Percentiles rank a stretch among this genome's conserved stretches.
These are phyloP conservation scores for Ibidorhyncha struthersii DNA, from an alignment of 2,113 vertebrate genomes.

Conservation along the genomic window DNA sequence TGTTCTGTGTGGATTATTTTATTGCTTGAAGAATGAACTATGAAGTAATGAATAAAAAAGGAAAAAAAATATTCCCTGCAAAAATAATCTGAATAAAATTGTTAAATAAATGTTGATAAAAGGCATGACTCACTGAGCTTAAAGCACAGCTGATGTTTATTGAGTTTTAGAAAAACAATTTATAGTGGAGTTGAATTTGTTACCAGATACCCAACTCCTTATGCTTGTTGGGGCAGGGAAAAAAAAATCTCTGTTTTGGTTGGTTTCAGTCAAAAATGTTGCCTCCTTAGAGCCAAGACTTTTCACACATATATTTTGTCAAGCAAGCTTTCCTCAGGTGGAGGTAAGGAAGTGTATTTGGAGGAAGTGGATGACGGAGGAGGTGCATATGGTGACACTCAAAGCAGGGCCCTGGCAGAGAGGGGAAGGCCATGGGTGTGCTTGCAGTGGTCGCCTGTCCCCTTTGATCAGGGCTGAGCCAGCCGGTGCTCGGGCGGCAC, in stretches of 20 bases:
- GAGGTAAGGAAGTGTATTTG: background rate
- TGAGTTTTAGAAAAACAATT: background rate
- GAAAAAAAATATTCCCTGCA: background rate
- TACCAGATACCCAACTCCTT: background rate
- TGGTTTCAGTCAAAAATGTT: background rate
- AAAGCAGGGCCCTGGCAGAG: too few species aligned
- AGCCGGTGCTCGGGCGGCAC: rapidly evolving
- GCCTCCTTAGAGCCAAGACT: background rate
- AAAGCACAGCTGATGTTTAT: background rate
- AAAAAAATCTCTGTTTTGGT: background rate
- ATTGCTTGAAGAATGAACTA: background rate
- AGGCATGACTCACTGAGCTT: background rate
- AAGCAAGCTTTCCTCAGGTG: background rate
- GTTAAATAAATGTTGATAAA: background rate
- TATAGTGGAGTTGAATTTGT: background rate
- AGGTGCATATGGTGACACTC: too few species aligned
- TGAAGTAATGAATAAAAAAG: background rate
- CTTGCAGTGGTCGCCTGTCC: rapidly evolving
- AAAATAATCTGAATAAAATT: background rate
- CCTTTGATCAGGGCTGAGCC: background rate
- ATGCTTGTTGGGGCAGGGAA: background rate
- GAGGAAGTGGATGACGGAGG: background rate
- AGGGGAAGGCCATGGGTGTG: rapidly evolving
- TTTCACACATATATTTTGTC: background rate
- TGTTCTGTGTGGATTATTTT: background rate